These are phyloP conservation scores for Mustela nigripes DNA, from an alignment of 2,113 vertebrate genomes.

Conservation along the genomic window DNA sequence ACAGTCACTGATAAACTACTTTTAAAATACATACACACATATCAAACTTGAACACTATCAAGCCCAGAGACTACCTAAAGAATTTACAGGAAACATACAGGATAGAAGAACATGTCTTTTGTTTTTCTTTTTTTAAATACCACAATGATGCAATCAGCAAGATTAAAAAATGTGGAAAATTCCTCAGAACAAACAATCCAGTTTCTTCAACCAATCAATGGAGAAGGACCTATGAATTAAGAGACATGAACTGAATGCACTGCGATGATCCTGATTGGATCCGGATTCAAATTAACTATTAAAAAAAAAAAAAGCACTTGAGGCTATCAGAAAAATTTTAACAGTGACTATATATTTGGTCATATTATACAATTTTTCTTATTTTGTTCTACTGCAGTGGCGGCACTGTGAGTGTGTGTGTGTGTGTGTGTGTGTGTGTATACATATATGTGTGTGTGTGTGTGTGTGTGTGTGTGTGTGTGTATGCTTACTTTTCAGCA, in stretches of 20 bases:
- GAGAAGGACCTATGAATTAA: background rate
- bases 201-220: background rate
- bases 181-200: background rate
- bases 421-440: too few species aligned
- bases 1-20: background rate
- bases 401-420: background rate
- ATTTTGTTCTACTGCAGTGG: background rate
- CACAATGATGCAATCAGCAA: background rate
- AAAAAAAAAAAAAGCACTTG: background rate
- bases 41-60: background rate
- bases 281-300: background rate
- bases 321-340: background rate
- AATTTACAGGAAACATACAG: background rate
- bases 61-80: background rate
- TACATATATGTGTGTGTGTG: background rate
- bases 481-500: background rate
- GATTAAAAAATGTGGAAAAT: constrained; percentile 15
- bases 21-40: background rate
- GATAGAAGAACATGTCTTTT: background rate
- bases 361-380: constrained; percentile 1
- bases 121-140: background rate
- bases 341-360: background rate
- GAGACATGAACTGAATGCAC: background rate
- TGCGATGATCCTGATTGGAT: background rate
- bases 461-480: too few species aligned